These are phyloP conservation scores for Parambassis ranga DNA, from an alignment of 2,797 vertebrate genomes.

Conservation along the genomic window DNA sequence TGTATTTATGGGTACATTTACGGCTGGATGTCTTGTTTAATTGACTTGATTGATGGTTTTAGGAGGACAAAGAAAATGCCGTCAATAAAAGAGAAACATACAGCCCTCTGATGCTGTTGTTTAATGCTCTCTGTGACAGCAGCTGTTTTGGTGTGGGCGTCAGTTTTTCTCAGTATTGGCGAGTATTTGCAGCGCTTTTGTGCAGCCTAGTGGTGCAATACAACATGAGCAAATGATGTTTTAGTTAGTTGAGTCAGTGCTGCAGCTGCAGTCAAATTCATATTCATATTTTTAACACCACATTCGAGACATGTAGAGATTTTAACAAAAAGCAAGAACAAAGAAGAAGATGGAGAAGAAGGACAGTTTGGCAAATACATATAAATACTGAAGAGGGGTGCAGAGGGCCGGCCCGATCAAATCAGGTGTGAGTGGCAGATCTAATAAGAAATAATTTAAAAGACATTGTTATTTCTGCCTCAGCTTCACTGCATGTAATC, in stretches of 20 bases:
- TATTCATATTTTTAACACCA: too few relatives aligned
- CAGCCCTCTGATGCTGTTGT: neutral
- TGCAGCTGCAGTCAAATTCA: neutral
- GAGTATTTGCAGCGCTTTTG: neutral
- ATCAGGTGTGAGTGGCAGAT: too few relatives aligned
- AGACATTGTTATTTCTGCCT: too few relatives aligned
- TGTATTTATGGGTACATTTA: neutral
- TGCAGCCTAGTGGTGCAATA: slow-evolving; percentile 46
- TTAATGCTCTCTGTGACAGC: neutral
- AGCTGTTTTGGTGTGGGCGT: neutral
- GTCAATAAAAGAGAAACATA: neutral
- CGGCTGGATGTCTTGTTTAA: neutral
- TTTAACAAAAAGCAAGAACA: too few relatives aligned
- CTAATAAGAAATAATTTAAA: too few relatives aligned
- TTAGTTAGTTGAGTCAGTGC: neutral
- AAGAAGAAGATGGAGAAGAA: too few relatives aligned
- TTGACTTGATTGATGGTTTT: neutral
- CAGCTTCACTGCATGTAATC: too few relatives aligned
- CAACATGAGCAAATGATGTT: neutral
- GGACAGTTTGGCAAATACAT: too few relatives aligned
- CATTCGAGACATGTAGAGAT: too few relatives aligned
- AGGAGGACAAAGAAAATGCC: neutral
- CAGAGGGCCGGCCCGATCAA: too few relatives aligned
- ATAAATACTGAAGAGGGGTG: too few relatives aligned
- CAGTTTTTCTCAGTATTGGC: neutral